Conservation (phyloP, 2,888 invertebrate species). For the Microplitis deprimator region DNA sequence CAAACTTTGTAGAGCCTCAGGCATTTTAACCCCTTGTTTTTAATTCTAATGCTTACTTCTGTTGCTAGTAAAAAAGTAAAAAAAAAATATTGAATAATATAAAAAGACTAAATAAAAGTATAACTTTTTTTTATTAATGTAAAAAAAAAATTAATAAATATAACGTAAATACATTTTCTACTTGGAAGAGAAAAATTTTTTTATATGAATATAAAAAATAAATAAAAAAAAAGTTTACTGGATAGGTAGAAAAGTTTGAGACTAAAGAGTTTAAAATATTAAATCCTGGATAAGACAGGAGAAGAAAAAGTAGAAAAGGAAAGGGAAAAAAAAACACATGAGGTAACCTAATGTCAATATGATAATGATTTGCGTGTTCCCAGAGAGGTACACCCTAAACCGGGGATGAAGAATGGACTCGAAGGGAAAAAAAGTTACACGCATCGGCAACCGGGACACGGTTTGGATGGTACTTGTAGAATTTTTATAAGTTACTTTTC, state of each 20-base stretch:
- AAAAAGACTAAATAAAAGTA: not conserved
- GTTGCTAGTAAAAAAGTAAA: not conserved
- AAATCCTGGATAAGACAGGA: not conserved
- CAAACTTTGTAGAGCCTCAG: not conserved
- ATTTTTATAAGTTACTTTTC: conserved; percentile 66
- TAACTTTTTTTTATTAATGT: not conserved
- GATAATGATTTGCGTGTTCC: conserved; percentile 63
- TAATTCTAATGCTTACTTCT: not conserved
- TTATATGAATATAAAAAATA: not conserved
- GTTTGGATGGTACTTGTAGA: conserved; percentile 60
- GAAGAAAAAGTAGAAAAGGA: not conserved
- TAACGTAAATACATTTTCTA: not conserved
- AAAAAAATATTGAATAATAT: not conserved
- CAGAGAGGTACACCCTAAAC: conserved; percentile 22
- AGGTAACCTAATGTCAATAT: conserved; percentile 58
- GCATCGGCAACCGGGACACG: conserved; percentile 65
- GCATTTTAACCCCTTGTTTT: not conserved
- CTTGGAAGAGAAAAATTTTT: not conserved
- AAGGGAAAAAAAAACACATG: conserved; percentile 18
- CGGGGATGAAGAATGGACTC: conserved; percentile 13
- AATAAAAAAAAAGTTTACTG: too few species aligned
- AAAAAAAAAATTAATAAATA: not conserved
- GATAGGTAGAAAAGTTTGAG: not conserved
- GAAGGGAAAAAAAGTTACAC: conserved; percentile 42
- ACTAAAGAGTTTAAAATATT: not conserved